Conservation (phyloP, 1,140 invertebrate species). For the Orchesella cincta region DNA sequence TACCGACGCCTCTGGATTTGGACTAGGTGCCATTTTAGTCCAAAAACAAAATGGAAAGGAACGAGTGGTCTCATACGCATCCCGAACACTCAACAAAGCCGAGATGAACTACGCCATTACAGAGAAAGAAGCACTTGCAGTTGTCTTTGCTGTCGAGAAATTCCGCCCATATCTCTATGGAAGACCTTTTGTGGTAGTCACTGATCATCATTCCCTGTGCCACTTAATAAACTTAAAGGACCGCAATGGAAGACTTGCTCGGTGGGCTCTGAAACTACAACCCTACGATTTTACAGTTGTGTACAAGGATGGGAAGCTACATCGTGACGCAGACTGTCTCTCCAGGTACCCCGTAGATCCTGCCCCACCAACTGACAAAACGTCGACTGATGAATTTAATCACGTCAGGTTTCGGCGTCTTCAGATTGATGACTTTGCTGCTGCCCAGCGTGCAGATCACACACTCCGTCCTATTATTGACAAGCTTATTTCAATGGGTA, state of each 20-base stretch:
- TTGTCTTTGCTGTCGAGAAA: constrained; percentile 58
- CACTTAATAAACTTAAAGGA: constrained; percentile 58
- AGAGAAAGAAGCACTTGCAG: constrained; percentile 55
- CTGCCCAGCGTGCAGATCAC: no score
- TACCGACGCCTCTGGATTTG: neutral
- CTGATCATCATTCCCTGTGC: constrained; percentile 59
- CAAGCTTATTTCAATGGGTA: no score
- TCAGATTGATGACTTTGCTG: no score
- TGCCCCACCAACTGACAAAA: no score
- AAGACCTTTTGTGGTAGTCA: constrained; percentile 59
- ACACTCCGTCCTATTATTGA: no score
- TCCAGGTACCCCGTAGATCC: constrained; percentile 3
- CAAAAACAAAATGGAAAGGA: neutral
- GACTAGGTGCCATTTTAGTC: constrained; percentile 6
- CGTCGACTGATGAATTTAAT: no score
- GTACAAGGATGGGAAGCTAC: constrained; percentile 51
- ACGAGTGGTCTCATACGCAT: neutral
- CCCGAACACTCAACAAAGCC: neutral
- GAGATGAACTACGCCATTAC: neutral
- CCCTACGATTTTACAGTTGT: constrained; percentile 60
- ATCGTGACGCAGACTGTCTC: constrained; percentile 35
- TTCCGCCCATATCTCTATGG: constrained; percentile 60
- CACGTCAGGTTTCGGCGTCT: no score
- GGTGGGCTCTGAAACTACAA: constrained; percentile 59
- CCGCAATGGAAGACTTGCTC: constrained; percentile 55